Conservation (phyloP, 1,140 invertebrate species). For the Drosophila cardini region DNA sequence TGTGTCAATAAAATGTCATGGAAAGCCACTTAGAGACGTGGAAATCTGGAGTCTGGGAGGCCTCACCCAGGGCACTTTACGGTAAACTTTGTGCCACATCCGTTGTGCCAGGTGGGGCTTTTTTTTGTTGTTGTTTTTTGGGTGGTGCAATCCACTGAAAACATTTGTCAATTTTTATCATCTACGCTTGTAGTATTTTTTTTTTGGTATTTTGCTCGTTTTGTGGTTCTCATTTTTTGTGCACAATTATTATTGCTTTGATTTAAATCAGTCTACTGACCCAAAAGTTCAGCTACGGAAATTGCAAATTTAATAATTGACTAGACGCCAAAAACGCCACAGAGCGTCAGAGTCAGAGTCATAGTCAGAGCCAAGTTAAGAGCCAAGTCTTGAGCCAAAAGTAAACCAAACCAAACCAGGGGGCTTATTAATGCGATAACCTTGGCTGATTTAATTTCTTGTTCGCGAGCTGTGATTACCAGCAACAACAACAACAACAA, state of each 20-base stretch:
- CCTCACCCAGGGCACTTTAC: constrained; percentile 60
- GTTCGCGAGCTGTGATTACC: constrained; percentile 74
- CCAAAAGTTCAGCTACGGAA: constrained; percentile 84
- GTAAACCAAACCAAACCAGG: constrained; percentile 50
- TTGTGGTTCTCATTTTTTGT: constrained; percentile 38
- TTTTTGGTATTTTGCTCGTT: constrained; percentile 50
- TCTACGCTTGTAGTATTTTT: constrained; percentile 7
- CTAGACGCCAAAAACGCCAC: constrained; percentile 45
- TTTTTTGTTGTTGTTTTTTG: not conserved
- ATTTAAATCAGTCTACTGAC: constrained; percentile 84
- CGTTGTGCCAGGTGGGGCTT: constrained; percentile 42
- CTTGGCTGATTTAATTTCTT: constrained; percentile 83
- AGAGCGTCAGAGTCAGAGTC: constrained; percentile 25
- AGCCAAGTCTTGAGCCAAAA: not conserved
- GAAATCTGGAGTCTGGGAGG: constrained; percentile 24
- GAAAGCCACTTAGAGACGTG: constrained; percentile 70
- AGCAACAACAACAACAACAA: constrained; percentile 34
- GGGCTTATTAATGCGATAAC: constrained; percentile 83
- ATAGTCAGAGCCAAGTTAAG: constrained; percentile 10
- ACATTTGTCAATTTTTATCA: constrained; percentile 73
- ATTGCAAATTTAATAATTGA: constrained; percentile 85
- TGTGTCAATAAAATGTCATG: constrained; percentile 81
- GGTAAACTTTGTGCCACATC: constrained; percentile 59
- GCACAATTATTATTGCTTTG: constrained; percentile 84
- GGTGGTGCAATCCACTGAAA: constrained; percentile 31